Conservation (phyloP, 2,888 invertebrate species). For the Ormyrus rosae region DNA sequence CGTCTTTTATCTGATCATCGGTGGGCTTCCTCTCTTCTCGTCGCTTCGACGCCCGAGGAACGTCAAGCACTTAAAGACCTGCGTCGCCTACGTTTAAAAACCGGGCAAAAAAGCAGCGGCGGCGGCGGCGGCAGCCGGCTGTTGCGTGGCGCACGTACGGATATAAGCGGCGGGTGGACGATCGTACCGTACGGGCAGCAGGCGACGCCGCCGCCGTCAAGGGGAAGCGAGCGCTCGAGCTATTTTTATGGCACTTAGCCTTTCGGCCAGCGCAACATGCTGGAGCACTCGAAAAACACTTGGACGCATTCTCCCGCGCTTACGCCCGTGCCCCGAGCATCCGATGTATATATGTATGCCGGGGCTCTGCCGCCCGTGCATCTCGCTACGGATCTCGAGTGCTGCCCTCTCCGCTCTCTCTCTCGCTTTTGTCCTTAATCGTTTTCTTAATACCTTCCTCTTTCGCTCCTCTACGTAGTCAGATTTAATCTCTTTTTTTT, state of each 20-base stretch:
- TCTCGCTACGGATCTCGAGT: background rate
- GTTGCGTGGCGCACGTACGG: conserved; percentile 28
- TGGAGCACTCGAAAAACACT: conserved; percentile 76
- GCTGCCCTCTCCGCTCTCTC: background rate
- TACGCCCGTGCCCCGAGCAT: conserved; percentile 64
- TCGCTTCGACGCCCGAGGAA: background rate
- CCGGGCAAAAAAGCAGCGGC: conserved; percentile 30
- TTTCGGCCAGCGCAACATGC: conserved; percentile 71
- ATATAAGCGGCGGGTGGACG: conserved; percentile 55
- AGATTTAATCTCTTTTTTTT: too few species aligned
- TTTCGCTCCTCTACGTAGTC: conserved; percentile 6
- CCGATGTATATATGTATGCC: background rate
- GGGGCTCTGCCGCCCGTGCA: conserved; percentile 19
- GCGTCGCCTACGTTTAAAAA: conserved; percentile 40
- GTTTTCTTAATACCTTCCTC: conserved; percentile 44
- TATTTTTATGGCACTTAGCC: conserved; percentile 74
- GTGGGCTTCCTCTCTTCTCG: background rate
- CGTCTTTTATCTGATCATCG: conserved; percentile 50
- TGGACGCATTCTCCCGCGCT: conserved; percentile 74
- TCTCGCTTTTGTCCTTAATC: conserved; percentile 29
- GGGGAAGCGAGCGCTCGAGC: conserved; percentile 66
- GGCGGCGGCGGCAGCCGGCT: background rate
- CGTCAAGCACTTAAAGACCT: conserved; percentile 46
- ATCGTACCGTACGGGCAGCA: conserved; percentile 58
- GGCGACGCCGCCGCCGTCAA: conserved; percentile 16